phyloP scores from a whole-genome alignment of 2,113 vertebrate species.

The Micromys minutus region DNA sequence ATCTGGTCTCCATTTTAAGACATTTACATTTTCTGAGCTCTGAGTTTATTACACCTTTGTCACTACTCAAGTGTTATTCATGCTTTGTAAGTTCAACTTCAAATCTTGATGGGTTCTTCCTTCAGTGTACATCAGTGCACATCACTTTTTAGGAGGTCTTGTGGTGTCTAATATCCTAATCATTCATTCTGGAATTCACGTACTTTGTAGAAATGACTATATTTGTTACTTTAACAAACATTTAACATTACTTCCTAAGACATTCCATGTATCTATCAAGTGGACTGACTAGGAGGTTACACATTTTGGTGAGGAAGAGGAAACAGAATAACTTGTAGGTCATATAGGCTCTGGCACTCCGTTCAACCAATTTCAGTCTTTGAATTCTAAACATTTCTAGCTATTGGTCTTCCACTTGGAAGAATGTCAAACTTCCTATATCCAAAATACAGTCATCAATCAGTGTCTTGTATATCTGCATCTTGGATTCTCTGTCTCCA shows the following conservation, averaged over 20 bases:
- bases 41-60: not conserved
- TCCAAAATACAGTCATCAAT: not conserved
- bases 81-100: not conserved
- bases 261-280: not conserved
- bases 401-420: not conserved
- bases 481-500: not conserved
- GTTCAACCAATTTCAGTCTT: not conserved
- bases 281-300: not conserved
- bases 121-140: not conserved
- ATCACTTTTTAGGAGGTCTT: not conserved
- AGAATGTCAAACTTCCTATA: not conserved
- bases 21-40: not conserved
- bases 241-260: not conserved
- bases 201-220: not conserved
- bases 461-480: not conserved
- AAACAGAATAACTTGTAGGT: not conserved
- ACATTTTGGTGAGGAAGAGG: not conserved
- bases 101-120: not conserved
- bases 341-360: not conserved
- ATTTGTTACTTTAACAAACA: not conserved
- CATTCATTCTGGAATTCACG: not conserved
- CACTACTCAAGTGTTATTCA: constrained; percentile 2
- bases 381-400: not conserved
- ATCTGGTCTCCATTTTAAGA: not conserved
- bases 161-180: not conserved